These are phyloP conservation scores for Rhadina sibilatrix DNA, from an alignment of 2,113 vertebrate species.

Conservation along the genomic window DNA sequence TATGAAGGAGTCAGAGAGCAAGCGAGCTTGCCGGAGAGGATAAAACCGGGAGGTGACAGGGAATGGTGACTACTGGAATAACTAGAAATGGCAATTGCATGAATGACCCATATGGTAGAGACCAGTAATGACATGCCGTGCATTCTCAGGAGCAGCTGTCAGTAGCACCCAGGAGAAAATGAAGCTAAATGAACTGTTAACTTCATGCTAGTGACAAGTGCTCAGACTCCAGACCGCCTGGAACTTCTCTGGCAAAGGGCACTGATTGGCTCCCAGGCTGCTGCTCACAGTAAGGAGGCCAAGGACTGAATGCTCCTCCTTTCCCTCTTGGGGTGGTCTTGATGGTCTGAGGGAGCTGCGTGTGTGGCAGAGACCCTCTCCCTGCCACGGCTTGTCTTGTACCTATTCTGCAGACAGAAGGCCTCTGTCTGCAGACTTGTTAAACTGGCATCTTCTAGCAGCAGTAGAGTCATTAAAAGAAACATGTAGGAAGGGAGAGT, in stretches of 20 bases:
- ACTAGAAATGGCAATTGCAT: neutral
- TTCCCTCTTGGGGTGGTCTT: conserved; percentile 41
- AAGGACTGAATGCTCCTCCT: neutral
- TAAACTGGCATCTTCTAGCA: conserved; percentile 54
- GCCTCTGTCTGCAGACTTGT: conserved; percentile 53
- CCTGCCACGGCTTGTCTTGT: neutral
- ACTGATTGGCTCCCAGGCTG: neutral
- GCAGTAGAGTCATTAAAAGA: conserved; percentile 33
- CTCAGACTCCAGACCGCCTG: neutral
- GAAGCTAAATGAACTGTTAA: neutral
- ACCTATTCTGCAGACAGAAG: conserved; percentile 52
- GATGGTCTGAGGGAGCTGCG: neutral
- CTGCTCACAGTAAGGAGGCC: neutral
- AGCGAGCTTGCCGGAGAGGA: neutral
- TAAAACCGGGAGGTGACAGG: neutral
- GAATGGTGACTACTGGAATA: neutral
- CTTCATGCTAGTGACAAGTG: neutral
- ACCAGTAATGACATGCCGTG: neutral
- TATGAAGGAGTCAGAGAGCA: neutral
- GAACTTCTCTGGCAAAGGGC: neutral
- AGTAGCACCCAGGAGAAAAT: neutral
- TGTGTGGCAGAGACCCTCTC: conserved; percentile 56
- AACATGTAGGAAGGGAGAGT: conserved; percentile 30
- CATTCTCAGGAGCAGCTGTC: neutral
- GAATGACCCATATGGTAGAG: neutral